Evolutionary conservation across 2,113 vertebrate species (phyloP).

Genomic region (Echinops telfairi): DNA sequence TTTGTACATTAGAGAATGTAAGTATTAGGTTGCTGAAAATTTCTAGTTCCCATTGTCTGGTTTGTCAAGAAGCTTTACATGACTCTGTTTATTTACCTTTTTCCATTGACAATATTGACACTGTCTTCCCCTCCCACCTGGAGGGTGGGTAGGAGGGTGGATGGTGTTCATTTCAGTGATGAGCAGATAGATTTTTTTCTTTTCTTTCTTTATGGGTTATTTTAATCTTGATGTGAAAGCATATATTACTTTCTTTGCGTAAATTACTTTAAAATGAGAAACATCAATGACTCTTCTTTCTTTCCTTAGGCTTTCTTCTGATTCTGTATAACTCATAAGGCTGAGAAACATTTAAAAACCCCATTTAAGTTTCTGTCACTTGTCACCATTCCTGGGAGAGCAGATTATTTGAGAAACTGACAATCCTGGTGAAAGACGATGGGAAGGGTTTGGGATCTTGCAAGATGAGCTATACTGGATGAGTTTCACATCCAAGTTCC

Average conservation of each 20-base stretch:
- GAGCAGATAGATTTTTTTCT: neutral
- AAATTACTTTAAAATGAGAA: slow-evolving; percentile 43
- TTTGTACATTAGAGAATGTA: slow-evolving; percentile 17
- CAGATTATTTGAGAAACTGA: neutral
- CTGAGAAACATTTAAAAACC: slow-evolving; percentile 11
- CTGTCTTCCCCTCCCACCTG: too few relatives aligned
- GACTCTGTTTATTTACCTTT: slow-evolving; percentile 45
- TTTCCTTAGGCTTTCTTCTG: neutral
- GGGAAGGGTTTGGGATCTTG: neutral
- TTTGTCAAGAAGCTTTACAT: slow-evolving; percentile 40
- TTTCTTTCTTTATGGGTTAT: neutral
- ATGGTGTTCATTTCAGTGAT: slow-evolving; percentile 20
- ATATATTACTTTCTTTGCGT: neutral
- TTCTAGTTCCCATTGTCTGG: neutral
- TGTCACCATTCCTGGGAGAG: neutral
- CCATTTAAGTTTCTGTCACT: neutral
- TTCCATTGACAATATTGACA: slow-evolving; percentile 25
- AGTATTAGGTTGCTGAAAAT: slow-evolving; percentile 34
- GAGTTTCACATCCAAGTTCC: neutral
- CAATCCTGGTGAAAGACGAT: neutral
- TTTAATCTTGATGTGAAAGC: slow-evolving; percentile 26
- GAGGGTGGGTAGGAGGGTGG: too few relatives aligned
- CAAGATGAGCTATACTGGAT: neutral
- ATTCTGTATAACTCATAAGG: neutral
- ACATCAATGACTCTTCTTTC: neutral